These are phyloP conservation scores for Ovis canadensis DNA, from an alignment of 2,113 vertebrate species.

Conservation along the genomic window DNA sequence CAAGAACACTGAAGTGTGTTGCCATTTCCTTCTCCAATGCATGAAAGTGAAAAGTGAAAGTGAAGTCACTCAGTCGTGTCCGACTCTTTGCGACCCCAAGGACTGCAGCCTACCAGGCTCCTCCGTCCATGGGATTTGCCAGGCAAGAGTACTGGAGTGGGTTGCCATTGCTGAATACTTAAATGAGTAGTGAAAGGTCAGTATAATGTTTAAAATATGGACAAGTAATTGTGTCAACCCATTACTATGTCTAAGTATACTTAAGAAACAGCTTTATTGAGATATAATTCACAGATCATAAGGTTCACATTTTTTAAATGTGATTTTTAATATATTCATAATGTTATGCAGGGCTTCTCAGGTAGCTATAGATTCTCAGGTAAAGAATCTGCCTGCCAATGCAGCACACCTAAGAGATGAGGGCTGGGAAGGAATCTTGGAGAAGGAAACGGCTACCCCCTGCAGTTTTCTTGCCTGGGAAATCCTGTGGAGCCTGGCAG, in stretches of 20 bases:
- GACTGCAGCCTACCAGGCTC: no score
- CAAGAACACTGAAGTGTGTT: no score
- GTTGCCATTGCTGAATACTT: background rate
- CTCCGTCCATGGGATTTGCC: no score
- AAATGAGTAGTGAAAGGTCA: background rate
- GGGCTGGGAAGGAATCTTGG: background rate
- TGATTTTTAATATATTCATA: background rate
- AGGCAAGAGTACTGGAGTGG: no score
- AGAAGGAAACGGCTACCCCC: background rate
- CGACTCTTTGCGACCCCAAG: accelerated
- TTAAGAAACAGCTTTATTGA: background rate
- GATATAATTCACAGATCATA: background rate
- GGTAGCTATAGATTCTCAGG: background rate
- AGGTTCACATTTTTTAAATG: background rate
- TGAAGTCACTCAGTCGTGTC: no score
- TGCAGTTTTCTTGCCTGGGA: background rate
- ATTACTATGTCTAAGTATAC: background rate
- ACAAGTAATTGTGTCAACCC: background rate
- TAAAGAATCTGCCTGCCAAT: background rate
- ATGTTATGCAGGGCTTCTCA: background rate
- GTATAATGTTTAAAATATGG: background rate
- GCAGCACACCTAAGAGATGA: background rate
- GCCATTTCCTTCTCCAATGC: no score
- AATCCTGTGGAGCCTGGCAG: background rate
- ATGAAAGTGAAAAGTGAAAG: no score